phyloP scores from a whole-genome alignment of 2,113 vertebrate genomes.

The Poecilia latipinna region DNA sequence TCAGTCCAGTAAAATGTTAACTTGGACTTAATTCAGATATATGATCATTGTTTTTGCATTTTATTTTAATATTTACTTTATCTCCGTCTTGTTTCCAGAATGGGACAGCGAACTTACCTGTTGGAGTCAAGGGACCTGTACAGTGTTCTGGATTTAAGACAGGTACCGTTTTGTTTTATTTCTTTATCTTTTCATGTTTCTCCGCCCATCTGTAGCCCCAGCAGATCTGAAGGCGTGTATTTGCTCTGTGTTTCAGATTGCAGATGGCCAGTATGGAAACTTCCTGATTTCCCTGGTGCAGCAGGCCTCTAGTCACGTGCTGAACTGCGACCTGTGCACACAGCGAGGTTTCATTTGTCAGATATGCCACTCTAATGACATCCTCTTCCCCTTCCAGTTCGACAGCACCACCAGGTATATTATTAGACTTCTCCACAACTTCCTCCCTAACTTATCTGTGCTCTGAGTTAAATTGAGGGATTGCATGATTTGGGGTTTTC shows the following conservation, averaged over 20 bases:
- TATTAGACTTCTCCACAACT: too few species aligned
- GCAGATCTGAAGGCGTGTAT: not conserved
- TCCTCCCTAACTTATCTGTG: too few species aligned
- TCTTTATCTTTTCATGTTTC: not conserved
- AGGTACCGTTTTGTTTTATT: slow-evolving; percentile 76
- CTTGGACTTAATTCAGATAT: not conserved
- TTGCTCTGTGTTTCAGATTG: slow-evolving; percentile 79
- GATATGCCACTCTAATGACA: slow-evolving; percentile 86
- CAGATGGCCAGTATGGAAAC: slow-evolving; percentile 79
- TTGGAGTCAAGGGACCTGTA: slow-evolving; percentile 89
- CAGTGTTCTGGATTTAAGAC: slow-evolving; percentile 88
- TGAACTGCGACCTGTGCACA: slow-evolving; percentile 91
- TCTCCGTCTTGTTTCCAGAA: slow-evolving; percentile 75
- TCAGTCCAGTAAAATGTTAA: not conserved
- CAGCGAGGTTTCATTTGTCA: slow-evolving; percentile 96
- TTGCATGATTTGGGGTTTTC: not conserved
- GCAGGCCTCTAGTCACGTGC: slow-evolving; percentile 87
- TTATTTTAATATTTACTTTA: not conserved
- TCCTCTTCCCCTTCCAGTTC: slow-evolving; percentile 96
- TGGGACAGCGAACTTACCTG: slow-evolving; percentile 86
- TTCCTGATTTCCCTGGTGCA: slow-evolving; percentile 84
- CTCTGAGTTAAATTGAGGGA: not conserved
- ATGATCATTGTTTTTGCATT: not conserved
- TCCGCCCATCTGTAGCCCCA: too few species aligned
- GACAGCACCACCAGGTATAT: slow-evolving; percentile 88